These are phyloP conservation scores for Microtus ochrogaster DNA, from an alignment of 2,113 vertebrate genomes.

Conservation along the genomic window DNA sequence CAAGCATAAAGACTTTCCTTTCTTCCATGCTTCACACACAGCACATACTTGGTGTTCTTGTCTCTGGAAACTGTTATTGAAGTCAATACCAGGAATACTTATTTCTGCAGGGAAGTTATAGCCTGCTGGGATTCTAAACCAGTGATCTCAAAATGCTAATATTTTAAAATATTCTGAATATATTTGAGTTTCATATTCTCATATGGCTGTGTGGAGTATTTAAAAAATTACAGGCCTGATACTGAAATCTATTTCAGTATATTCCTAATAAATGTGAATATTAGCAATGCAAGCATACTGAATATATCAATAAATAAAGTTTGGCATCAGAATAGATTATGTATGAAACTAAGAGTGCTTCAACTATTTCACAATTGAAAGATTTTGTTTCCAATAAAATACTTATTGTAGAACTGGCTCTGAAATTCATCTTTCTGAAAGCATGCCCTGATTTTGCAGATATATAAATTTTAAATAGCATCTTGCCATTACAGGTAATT, in stretches of 20 bases:
- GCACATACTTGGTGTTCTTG: slow-evolving; percentile 24
- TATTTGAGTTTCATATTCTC: not conserved
- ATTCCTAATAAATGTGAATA: not conserved
- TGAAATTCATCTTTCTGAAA: not conserved
- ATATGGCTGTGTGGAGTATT: not conserved
- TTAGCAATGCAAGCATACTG: not conserved
- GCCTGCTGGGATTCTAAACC: not conserved
- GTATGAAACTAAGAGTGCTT: not conserved
- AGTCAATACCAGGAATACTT: not conserved
- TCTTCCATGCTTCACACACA: slow-evolving; percentile 1
- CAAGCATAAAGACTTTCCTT: not conserved
- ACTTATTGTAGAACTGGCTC: not conserved
- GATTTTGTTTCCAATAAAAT: not conserved
- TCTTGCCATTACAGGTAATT: too few species aligned
- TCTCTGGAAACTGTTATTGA: slow-evolving; percentile 17
- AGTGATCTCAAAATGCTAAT: slow-evolving; percentile 27
- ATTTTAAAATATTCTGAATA: slow-evolving; percentile 36
- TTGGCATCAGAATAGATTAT: not conserved
- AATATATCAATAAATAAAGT: not conserved
- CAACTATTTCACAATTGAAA: not conserved
- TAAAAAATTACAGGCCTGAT: not conserved
- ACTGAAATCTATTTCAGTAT: slow-evolving; percentile 29
- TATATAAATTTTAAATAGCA: not conserved
- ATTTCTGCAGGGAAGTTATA: slow-evolving; percentile 11
- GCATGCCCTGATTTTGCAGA: not conserved